Conservation (phyloP, 2,113 vertebrate genomes). For the Xiphias gladius region DNA sequence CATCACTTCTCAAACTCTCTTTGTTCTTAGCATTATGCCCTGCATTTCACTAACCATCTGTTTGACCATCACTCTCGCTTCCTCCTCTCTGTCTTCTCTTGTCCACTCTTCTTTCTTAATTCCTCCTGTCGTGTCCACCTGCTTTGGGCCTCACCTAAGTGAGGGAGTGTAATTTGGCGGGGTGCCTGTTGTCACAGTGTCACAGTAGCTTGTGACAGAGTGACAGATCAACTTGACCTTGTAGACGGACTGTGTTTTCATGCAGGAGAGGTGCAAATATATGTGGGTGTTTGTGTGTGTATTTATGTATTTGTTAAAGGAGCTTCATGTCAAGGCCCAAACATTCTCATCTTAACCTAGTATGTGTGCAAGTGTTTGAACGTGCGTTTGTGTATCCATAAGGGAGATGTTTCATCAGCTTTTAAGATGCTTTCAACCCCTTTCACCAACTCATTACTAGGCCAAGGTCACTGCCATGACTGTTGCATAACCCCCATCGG, state of each 20-base stretch:
- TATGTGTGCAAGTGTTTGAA: conserved; percentile 4
- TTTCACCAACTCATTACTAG: conserved; percentile 64
- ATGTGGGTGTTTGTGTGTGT: conserved; percentile 25
- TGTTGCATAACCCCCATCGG: conserved; percentile 77
- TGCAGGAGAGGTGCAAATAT: conserved; percentile 4
- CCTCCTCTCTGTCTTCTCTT: conserved; percentile 31
- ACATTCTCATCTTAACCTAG: conserved; percentile 15
- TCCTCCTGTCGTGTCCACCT: conserved; percentile 37
- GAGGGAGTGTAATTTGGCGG: conserved; percentile 78
- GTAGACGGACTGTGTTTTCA: conserved; percentile 44
- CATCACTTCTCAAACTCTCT: conserved; percentile 53
- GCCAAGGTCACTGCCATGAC: conserved; percentile 75
- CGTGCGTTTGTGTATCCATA: conserved; percentile 35
- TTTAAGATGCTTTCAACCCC: conserved; percentile 71
- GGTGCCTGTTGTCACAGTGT: conserved; percentile 81
- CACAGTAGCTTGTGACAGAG: conserved; percentile 75
- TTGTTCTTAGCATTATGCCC: conserved; percentile 48
- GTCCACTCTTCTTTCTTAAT: conserved; percentile 30
- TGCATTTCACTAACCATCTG: conserved; percentile 55
- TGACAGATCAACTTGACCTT: conserved; percentile 81
- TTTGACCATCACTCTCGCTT: conserved; percentile 31
- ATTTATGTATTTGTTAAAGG: conserved; percentile 28
- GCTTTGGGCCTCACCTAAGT: conserved; percentile 65
- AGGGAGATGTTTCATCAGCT: conserved; percentile 51
- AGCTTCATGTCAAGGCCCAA: neutral